Percentiles rank a stretch among this genome's conserved stretches.
phyloP scores from a whole-genome alignment of 2,888 invertebrate genomes.

The Drosophila pegasa region DNA sequence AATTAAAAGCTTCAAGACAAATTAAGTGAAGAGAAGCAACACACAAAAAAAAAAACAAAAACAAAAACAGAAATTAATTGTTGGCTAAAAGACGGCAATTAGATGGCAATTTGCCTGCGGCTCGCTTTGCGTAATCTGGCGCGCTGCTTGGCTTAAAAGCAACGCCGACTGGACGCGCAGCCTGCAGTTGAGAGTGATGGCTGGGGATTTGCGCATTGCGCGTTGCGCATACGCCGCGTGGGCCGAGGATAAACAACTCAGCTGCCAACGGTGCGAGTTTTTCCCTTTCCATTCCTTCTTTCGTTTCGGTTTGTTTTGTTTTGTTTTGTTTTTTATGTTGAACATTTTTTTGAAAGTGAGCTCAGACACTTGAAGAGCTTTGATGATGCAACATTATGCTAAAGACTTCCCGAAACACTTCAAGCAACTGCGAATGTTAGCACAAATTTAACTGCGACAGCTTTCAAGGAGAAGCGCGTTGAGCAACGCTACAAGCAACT shows the following conservation, averaged over 20 bases:
- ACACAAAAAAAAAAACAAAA: background rate
- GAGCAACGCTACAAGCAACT: background rate
- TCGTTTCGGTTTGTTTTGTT: constrained; percentile 13
- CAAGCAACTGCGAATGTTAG: background rate
- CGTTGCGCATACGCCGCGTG: constrained; percentile 50
- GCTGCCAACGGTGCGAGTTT: constrained; percentile 1
- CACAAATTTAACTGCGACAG: background rate
- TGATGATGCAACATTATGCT: constrained; percentile 30
- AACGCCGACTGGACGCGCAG: constrained; percentile 47
- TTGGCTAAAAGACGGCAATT: constrained; percentile 23
- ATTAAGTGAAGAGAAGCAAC: constrained; percentile 31
- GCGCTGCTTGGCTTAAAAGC: constrained; percentile 50
- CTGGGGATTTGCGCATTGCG: constrained; percentile 27
- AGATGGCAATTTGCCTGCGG: constrained; percentile 39
- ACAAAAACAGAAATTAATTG: constrained; percentile 50
- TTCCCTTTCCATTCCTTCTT: constrained; percentile 10
- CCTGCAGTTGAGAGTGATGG: constrained; percentile 65
- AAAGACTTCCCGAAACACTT: constrained; percentile 3
- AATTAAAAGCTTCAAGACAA: constrained; percentile 58
- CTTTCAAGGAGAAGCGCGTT: background rate
- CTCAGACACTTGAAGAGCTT: constrained; percentile 18
- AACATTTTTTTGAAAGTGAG: constrained; percentile 52
- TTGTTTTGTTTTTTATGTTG: constrained; percentile 21
- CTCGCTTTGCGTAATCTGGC: constrained; percentile 24
- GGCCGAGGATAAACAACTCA: constrained; percentile 30